These are phyloP conservation scores for Anolis carolinensis DNA, from an alignment of 2,113 vertebrate genomes.

Conservation along the genomic window DNA sequence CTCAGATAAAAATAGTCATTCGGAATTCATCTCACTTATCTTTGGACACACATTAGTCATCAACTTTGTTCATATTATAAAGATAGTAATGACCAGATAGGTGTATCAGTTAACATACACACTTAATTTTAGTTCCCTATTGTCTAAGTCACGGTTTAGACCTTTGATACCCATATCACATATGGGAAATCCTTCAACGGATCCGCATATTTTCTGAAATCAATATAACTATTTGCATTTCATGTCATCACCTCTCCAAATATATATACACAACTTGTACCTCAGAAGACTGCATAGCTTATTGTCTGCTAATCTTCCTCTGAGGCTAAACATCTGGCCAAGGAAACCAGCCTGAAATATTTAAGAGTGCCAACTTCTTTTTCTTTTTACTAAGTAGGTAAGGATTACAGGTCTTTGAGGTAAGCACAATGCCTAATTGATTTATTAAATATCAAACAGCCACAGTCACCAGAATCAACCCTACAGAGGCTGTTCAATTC, in stretches of 20 bases:
- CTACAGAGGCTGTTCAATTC: not conserved
- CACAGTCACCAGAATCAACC: not conserved
- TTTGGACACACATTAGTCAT: not conserved
- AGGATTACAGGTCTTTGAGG: not conserved
- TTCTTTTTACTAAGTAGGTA: not conserved
- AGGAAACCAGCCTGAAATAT: not conserved
- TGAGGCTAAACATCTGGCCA: not conserved
- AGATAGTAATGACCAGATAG: not conserved
- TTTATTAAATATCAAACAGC: not conserved
- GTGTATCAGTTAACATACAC: not conserved
- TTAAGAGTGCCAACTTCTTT: not conserved
- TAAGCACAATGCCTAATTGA: not conserved
- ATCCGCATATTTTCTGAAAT: not conserved
- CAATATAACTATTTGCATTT: not conserved
- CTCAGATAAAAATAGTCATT: not conserved
- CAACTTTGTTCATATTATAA: not conserved
- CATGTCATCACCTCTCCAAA: not conserved
- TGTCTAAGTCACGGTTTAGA: no score
- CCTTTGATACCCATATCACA: not conserved
- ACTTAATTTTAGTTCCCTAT: not conserved
- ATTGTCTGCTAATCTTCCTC: not conserved
- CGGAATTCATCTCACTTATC: not conserved
- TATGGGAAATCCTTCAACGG: not conserved
- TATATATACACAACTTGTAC: not conserved
- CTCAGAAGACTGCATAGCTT: not conserved